These are phyloP conservation scores for Cephalotes varians DNA, from an alignment of 2,888 invertebrate genomes.

Conservation along the genomic window DNA sequence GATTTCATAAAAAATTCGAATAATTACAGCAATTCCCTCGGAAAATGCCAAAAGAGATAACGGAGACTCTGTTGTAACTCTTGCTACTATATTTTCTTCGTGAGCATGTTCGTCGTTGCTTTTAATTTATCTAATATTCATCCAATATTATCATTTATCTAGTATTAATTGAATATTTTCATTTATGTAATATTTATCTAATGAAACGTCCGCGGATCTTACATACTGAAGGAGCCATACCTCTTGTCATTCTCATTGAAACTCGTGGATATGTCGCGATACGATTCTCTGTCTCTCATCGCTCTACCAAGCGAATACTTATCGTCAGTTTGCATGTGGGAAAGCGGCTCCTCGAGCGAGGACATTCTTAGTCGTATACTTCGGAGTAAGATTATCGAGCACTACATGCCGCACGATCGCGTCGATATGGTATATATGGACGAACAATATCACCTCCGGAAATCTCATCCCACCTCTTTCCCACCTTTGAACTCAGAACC, in stretches of 20 bases:
- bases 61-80: not conserved
- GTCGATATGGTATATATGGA: not conserved
- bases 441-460: not conserved
- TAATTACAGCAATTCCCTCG: not conserved
- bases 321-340: not conserved
- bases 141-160: too few species aligned
- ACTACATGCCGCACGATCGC: not conserved
- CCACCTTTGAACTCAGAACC: not conserved
- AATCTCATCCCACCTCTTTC: not conserved
- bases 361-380: not conserved
- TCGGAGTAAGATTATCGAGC: not conserved
- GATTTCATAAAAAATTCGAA: too few species aligned
- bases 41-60: not conserved
- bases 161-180: too few species aligned
- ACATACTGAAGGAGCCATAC: not conserved
- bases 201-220: not conserved
- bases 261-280: not conserved
- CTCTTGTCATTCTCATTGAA: slow-evolving; percentile 3
- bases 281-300: not conserved
- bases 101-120: not conserved
- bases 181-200: not conserved
- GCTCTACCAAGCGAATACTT: not conserved
- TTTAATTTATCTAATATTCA: not conserved
- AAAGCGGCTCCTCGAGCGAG: not conserved
- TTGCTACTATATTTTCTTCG: not conserved